Conservation (phyloP, 2,888 invertebrate species). For the Strigamia crassipes region DNA sequence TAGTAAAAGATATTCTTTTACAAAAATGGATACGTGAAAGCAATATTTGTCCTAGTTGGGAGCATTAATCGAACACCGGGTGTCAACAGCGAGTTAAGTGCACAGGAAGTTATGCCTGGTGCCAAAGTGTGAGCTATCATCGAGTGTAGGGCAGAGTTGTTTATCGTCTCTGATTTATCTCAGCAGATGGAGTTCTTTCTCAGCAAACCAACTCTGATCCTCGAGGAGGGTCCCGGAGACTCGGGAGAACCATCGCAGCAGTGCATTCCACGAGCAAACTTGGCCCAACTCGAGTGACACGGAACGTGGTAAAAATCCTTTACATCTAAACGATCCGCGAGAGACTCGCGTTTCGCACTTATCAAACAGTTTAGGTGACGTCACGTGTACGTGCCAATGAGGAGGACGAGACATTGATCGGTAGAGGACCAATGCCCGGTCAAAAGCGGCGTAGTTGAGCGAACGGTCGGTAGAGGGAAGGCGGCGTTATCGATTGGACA, state of each 20-base stretch:
- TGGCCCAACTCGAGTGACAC: no score
- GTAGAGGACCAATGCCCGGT: not conserved
- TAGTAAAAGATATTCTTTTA: no score
- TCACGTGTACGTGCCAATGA: not conserved
- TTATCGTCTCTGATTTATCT: constrained; percentile 17
- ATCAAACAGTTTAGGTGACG: not conserved
- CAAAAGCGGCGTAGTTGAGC: not conserved
- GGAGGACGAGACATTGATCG: not conserved
- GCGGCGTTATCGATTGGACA: constrained; percentile 23
- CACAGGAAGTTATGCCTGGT: constrained; percentile 2
- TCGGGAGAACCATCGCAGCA: no score
- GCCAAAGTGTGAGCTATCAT: not conserved
- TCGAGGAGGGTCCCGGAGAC: not conserved
- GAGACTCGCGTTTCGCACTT: no score
- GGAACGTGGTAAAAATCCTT: no score
- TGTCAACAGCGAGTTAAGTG: not conserved
- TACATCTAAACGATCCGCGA: no score
- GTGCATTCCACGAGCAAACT: no score
- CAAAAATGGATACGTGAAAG: no score
- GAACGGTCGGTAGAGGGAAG: not conserved
- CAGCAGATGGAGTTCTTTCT: constrained; percentile 30
- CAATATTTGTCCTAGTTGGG: not conserved
- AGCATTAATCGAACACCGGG: not conserved
- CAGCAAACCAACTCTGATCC: not conserved
- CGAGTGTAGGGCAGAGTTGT: constrained; percentile 3